phyloP scores from a whole-genome alignment of 2,797 vertebrate species.

The Catostomus latipinnis region DNA sequence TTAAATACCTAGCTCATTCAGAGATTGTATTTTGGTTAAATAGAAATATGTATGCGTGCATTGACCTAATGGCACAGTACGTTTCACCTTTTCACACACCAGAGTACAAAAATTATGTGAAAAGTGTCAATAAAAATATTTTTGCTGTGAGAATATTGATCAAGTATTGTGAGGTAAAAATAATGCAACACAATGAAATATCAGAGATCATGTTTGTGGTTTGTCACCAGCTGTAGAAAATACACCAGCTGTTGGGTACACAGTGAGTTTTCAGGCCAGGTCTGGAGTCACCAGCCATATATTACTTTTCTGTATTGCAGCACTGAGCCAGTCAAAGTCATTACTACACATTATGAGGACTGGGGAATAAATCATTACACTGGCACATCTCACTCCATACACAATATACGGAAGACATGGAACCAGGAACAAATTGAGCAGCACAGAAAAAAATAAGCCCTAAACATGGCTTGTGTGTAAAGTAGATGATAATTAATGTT shows the following conservation, averaged over 20 bases:
- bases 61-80: no score
- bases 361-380: conserved; percentile 52
- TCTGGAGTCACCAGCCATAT: conserved; percentile 35
- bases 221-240: conserved; percentile 7
- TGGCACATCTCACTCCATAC: conserved; percentile 14
- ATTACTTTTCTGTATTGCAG: conserved; percentile 14
- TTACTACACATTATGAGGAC: conserved; percentile 49
- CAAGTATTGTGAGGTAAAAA: no score
- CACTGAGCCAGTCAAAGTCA: conserved; percentile 36
- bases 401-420: background rate
- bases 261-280: conserved; percentile 7
- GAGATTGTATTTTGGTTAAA: no score
- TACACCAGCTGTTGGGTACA: conserved; percentile 10
- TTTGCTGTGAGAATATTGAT: no score
- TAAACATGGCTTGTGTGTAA: background rate
- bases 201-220: conserved; percentile 4
- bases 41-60: no score
- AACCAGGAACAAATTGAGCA: background rate
- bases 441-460: background rate
- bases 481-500: background rate
- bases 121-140: no score
- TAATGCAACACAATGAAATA: no score
- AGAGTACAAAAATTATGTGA: no score
- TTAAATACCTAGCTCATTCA: no score
- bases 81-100: no score